Conservation (phyloP, 1,140 invertebrate species). For the Drosophila navojoa region DNA sequence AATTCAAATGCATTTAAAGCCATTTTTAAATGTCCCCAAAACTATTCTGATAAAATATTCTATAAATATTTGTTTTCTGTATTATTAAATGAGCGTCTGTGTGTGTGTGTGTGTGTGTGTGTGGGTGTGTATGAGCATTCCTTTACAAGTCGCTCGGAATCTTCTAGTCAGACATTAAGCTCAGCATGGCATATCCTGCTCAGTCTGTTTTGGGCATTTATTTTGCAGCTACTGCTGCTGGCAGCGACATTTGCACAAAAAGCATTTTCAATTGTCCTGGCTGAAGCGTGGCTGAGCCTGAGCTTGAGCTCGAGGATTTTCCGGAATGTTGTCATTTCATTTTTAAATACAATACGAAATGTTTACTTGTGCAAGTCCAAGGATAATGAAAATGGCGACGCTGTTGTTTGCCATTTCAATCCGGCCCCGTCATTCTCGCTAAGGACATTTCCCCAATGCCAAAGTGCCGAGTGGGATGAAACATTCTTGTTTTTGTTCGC, state of each 20-base stretch:
- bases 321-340: slow-evolving; percentile 44
- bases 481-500: slow-evolving; percentile 8
- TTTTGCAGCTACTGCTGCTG: neutral
- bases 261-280: slow-evolving; percentile 32
- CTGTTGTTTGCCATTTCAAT: slow-evolving; percentile 47
- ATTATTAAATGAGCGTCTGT: neutral
- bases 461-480: slow-evolving; percentile 24
- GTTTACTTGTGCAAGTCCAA: slow-evolving; percentile 60
- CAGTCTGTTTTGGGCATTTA: neutral
- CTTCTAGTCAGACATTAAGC: slow-evolving; percentile 7
- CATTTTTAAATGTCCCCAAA: too few relatives aligned
- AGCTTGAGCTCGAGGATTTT: slow-evolving; percentile 23
- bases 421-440: slow-evolving; percentile 24
- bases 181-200: slow-evolving; percentile 4
- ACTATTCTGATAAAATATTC: too few relatives aligned
- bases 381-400: slow-evolving; percentile 71
- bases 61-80: neutral
- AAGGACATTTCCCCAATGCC: slow-evolving; percentile 54
- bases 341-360: slow-evolving; percentile 74
- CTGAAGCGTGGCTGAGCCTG: slow-evolving; percentile 9
- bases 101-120: slow-evolving; percentile 14
- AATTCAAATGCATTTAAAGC: too few relatives aligned
- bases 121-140: slow-evolving; percentile 25
- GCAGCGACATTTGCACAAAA: slow-evolving; percentile 22
- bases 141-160: neutral